Base-by-base conservation (phyloP, 2,888 invertebrate genomes). In the Drosophila pegasa region DNA sequence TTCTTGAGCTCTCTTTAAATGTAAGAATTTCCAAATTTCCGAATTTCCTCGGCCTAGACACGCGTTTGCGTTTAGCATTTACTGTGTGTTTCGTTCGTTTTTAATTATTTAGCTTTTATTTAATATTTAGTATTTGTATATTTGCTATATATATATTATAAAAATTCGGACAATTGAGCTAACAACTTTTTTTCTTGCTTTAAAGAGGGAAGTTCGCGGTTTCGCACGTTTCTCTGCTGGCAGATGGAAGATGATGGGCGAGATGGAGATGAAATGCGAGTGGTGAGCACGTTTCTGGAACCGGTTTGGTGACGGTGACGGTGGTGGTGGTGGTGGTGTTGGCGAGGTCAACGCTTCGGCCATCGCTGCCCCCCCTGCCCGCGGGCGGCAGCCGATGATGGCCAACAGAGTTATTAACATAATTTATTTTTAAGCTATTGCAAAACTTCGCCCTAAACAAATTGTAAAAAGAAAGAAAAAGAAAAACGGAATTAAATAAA, bases 271-370 rank as follows among this genome's bases (percentile, higher is more conserved):
- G 67, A 62, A 61, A 71, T 54, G 48, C 45, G 68, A 50, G 58
- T 55, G 22, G 50, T 51, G 12, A 75, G 81, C 80, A 80, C 80
- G 83, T 75, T 77, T 77, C 71, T 74, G 66, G 68, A 51, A 83
- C 83, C 80, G 81, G 83, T 82, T 82, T 70, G 51, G 47, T 41
- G n/a, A n/a, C n/a, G n/a, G n/a, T n/a, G n/a, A n/a, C n/a, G n/a
- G n/a, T n/a, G n/a, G n/a, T n/a, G n/a, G n/a, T n/a, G n/a, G n/a
- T n/a, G n/a, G n/a, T n/a, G n/a, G n/a, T n/a, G n/a, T n/a, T n/a
- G 70, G 52, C 61, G 78, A 72, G 80, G 80, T 80, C 80, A 80
- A 80, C 33, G 80, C 29, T 71, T 80, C 59, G 62, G 61, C 76
- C 63, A 56, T 43, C 27, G 52, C 58, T 38, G 54, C 50, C 45